Evolutionary conservation across 2,113 vertebrate genomes (phyloP).

Genomic region (Capreolus pygargus): DNA sequence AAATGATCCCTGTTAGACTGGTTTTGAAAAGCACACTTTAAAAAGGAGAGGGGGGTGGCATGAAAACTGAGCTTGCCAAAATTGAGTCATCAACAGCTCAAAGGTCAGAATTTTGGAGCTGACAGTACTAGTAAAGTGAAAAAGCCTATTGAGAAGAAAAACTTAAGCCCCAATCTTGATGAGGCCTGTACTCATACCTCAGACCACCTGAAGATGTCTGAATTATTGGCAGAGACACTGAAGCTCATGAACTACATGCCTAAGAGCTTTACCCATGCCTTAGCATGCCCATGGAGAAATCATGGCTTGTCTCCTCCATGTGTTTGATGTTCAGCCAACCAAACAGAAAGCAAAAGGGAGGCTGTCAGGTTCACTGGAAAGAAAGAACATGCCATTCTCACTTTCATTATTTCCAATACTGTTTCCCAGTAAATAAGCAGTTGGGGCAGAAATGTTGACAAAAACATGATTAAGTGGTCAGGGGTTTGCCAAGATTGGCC

Average conservation of each 20-base stretch:
- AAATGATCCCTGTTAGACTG: constrained; percentile 49
- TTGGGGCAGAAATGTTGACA: constrained; percentile 49
- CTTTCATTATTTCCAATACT: constrained; percentile 25
- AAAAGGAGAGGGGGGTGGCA: not conserved
- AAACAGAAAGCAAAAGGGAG: constrained; percentile 45
- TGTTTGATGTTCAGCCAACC: constrained; percentile 61
- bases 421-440: constrained; percentile 53
- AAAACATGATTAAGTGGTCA: constrained; percentile 57
- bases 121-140: constrained; percentile 18
- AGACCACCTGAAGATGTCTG: constrained; percentile 29
- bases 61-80: constrained; percentile 46
- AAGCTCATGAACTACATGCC: not conserved
- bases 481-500: constrained; percentile 32
- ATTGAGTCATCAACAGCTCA: constrained; percentile 40
- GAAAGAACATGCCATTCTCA: constrained; percentile 47
- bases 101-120: constrained; percentile 49
- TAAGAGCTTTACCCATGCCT: constrained; percentile 18
- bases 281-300: constrained; percentile 47
- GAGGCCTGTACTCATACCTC: not conserved
- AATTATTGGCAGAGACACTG: constrained; percentile 38
- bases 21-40: constrained; percentile 60
- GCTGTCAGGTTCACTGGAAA: constrained; percentile 52
- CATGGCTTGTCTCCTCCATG: constrained; percentile 52
- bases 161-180: not conserved
- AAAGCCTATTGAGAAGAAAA: constrained; percentile 12